Percentiles rank a stretch among this genome's conserved stretches.
phyloP scores from a whole-genome alignment of 1,140 invertebrate genomes.

The Chymomyza costata region DNA sequence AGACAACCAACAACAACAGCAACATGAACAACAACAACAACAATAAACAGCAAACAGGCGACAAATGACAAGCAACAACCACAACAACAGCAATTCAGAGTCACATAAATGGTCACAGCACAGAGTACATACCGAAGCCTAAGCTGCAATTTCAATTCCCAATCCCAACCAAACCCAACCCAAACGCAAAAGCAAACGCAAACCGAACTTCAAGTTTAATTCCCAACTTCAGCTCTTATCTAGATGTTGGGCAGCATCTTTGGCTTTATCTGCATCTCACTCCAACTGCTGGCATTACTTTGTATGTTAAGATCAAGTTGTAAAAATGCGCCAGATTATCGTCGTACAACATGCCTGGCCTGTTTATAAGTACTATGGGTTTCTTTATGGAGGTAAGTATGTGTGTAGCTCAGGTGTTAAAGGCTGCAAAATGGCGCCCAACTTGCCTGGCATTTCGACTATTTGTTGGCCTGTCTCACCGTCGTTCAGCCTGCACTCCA shows the following conservation, averaged over 20 bases:
- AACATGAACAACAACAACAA: no score
- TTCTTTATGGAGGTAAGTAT: no score
- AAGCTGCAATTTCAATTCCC: no score
- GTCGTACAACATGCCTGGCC: conserved; percentile 1
- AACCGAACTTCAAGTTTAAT: no score
- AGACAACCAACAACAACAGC: conserved; percentile 31
- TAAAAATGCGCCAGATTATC: conserved; percentile 53
- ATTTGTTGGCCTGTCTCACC: conserved; percentile 7
- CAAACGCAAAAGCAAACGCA: conserved; percentile 19
- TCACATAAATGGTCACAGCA: no score
- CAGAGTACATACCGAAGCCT: no score
- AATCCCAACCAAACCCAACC: no score
- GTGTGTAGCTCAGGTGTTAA: conserved; percentile 58
- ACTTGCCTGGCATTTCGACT: conserved; percentile 10
- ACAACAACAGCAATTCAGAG: conserved; percentile 7
- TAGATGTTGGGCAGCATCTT: conserved; percentile 49
- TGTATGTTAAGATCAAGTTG: conserved; percentile 72
- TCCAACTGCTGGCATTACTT: no score
- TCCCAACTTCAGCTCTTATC: conserved; percentile 31
- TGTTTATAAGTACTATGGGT: no score
- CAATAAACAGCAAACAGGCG: neutral
- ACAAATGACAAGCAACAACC: conserved; percentile 34
- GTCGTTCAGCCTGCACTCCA: neutral
- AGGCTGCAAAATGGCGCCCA: conserved; percentile 56
- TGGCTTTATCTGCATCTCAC: no score